These are phyloP conservation scores for Nipponacmea schrenckii DNA, from an alignment of 2,888 invertebrate species.

Conservation along the genomic window DNA sequence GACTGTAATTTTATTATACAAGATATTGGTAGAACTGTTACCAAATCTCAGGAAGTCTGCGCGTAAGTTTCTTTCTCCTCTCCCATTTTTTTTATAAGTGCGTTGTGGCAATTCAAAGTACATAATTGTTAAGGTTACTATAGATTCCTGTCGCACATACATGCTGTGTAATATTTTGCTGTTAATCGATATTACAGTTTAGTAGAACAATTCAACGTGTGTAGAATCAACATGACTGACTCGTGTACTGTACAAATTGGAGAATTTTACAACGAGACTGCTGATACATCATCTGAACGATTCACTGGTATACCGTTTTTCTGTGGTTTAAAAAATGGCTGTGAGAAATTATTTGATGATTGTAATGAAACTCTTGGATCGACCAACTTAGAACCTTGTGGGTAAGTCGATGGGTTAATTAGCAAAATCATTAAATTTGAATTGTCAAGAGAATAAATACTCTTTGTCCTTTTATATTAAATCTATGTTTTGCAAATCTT, in stretches of 20 bases:
- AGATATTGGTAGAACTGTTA: slow-evolving; percentile 1
- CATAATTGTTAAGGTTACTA: background rate
- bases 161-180: background rate
- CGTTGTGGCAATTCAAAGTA: background rate
- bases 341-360: slow-evolving; percentile 3
- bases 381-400: background rate
- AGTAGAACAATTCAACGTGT: background rate
- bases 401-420: too few species aligned
- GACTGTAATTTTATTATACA: background rate
- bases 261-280: background rate
- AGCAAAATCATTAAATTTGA: too few species aligned
- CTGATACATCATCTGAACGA: background rate
- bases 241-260: background rate
- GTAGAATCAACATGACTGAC: background rate
- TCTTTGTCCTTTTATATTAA: too few species aligned
- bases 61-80: background rate
- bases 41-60: background rate
- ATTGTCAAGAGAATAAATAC: too few species aligned
- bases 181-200: background rate
- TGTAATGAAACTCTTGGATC: background rate
- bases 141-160: background rate
- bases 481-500: too few species aligned
- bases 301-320: background rate
- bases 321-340: background rate
- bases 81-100: background rate